phyloP scores from a whole-genome alignment of 2,888 invertebrate species.

The Ennomos quercinarius region DNA sequence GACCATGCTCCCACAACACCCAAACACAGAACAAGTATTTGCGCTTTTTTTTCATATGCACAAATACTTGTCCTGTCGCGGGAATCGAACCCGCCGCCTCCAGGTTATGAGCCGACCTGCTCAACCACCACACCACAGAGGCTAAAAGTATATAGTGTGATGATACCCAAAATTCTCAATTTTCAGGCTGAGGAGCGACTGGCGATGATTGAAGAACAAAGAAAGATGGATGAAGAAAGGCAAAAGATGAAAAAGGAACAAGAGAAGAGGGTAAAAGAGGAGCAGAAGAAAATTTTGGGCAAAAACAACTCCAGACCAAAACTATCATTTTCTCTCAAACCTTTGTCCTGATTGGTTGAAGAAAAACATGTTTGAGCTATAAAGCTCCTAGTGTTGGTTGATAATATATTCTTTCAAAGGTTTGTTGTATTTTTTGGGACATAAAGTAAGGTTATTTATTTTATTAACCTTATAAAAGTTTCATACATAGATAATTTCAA shows the following conservation, averaged over 20 bases:
- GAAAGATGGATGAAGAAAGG: conserved; percentile 97
- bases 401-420: background rate
- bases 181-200: conserved; percentile 97
- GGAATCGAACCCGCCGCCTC: too few relatives aligned
- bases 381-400: conserved; percentile 14
- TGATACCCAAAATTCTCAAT: conserved; percentile 2
- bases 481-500: too few relatives aligned
- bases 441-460: too few relatives aligned
- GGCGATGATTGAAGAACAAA: conserved; percentile 98
- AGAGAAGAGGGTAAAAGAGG: conserved; percentile 95
- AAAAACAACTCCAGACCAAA: conserved; percentile 98
- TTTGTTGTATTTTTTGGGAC: background rate
- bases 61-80: too few relatives aligned
- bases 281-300: conserved; percentile 98
- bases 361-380: conserved; percentile 24
- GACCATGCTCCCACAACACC: too few relatives aligned
- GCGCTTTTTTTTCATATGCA: too few relatives aligned
- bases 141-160: conserved; percentile 1
- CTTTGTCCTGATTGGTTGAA: conserved; percentile 87
- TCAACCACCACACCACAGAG: too few relatives aligned
- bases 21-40: too few relatives aligned
- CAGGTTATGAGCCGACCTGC: too few relatives aligned
- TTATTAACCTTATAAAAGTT: too few relatives aligned
- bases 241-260: conserved; percentile 97
- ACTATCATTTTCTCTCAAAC: conserved; percentile 95